Evolutionary conservation across 1,140 invertebrate species (phyloP).

Genomic region (Drosophila willistoni): DNA sequence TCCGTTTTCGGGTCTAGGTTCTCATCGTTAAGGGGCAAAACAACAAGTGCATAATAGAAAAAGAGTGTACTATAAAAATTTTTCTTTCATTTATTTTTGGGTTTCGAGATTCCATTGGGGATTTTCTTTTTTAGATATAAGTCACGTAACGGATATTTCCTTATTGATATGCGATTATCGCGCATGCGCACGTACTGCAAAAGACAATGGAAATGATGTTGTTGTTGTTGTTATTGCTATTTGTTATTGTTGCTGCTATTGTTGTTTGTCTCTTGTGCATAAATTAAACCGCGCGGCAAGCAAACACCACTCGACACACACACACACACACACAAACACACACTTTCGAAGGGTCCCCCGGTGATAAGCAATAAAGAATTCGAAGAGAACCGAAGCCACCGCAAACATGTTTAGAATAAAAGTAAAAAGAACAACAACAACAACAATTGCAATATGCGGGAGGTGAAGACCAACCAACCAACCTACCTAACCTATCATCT

Average conservation of each 20-base stretch:
- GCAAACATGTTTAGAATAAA: constrained; percentile 78
- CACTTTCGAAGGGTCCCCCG: constrained; percentile 34
- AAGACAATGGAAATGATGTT: constrained; percentile 36
- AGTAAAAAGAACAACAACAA: constrained; percentile 16
- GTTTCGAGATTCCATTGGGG: constrained; percentile 48
- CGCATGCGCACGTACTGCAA: constrained; percentile 70
- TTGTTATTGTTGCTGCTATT: constrained; percentile 1
- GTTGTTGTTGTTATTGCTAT: not conserved
- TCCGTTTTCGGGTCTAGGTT: constrained; percentile 37
- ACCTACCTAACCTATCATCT: constrained; percentile 13
- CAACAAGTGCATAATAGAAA: constrained; percentile 55
- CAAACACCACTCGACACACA: constrained; percentile 36
- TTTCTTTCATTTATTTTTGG: constrained; percentile 33
- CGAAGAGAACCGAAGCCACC: constrained; percentile 49
- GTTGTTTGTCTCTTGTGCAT: constrained; percentile 66
- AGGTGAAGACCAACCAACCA: constrained; percentile 19
- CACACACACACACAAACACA: constrained; percentile 8
- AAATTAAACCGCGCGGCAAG: constrained; percentile 65
- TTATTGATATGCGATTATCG: constrained; percentile 83
- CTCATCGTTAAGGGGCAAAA: constrained; percentile 25
- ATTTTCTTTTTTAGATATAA: constrained; percentile 71
- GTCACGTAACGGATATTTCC: constrained; percentile 83
- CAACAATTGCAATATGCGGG: constrained; percentile 58
- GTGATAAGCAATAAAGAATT: constrained; percentile 55
- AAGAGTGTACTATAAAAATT: constrained; percentile 48